These are phyloP conservation scores for Gymnothorax javanicus DNA, from an alignment of 2,797 vertebrate species.

Conservation along the genomic window DNA sequence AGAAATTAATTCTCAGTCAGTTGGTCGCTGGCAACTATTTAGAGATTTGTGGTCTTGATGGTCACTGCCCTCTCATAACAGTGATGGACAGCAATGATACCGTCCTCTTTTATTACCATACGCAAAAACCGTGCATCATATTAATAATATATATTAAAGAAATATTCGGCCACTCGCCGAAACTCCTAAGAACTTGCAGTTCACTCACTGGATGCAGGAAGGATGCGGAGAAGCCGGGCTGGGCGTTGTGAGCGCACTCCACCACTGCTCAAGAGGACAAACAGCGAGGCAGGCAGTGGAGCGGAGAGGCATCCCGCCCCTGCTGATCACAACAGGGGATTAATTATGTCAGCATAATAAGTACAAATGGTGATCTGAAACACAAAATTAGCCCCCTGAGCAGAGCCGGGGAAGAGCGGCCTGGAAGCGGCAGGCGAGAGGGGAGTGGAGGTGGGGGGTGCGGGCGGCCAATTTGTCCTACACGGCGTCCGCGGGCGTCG, in stretches of 20 bases:
- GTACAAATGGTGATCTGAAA: slow-evolving; percentile 85
- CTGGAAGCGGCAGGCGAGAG: slow-evolving; percentile 54
- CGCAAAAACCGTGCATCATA: background rate
- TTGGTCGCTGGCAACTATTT: background rate
- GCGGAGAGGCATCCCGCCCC: slow-evolving; percentile 78
- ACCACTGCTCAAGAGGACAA: slow-evolving; percentile 45
- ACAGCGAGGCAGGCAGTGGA: slow-evolving; percentile 70
- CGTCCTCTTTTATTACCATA: background rate
- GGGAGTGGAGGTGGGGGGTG: slow-evolving; percentile 50
- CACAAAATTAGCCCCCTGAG: slow-evolving; percentile 78
- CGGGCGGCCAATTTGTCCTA: slow-evolving; percentile 71
- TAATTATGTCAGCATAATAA: slow-evolving; percentile 83
- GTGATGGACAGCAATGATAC: background rate
- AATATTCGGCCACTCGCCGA: background rate
- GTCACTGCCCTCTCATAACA: background rate
- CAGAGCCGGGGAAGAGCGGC: slow-evolving; percentile 57
- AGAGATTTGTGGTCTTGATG: background rate
- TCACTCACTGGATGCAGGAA: background rate
- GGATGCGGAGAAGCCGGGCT: background rate
- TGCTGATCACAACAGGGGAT: slow-evolving; percentile 86
- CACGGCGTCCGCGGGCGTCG: slow-evolving; percentile 63
- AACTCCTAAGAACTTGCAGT: background rate
- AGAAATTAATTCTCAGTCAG: background rate
- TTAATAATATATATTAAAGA: background rate
- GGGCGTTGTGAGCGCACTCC: background rate